Evolutionary conservation across 2,113 vertebrate species (phyloP), one percentile per base, ranked within the genome.

Genomic region (Tachycineta bicolor): DNA sequence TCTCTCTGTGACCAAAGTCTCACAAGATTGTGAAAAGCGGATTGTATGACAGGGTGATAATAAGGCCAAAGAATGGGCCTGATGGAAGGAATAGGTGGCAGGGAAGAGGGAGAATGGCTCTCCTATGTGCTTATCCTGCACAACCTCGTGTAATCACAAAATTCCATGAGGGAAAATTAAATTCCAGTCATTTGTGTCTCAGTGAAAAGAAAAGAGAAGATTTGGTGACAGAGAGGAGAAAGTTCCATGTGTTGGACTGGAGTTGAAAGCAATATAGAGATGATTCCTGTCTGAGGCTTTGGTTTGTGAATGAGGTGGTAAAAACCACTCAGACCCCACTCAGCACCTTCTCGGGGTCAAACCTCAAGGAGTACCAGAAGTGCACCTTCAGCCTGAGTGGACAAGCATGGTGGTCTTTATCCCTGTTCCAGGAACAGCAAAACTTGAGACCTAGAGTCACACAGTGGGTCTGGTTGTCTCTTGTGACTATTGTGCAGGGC

Each of bases 241-340:
- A 39, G 46, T 70, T 52, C 43, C 21, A 33, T 0, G 0, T 2
- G 1, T 70, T 46, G 29, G 23, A 29, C 33, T 58, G 59, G 31
- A 65, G 26, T 28, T 52, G 52, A 60, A 93, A 92, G 49, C n/a
- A 73, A 17, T 65, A 28, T 2, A 1, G 29, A 26, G 43, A 18
- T 26, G 31, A 65, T 71, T 87, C 62, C 46, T 59, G 9, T 33
- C 41, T 41, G 62, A 91, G 13, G 9, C 12, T 16, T 70, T 59
- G 64, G 44, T 63, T 26, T 31, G 7, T 49, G 31, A 49, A 11
- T 6, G 28, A 53, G 4, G 11, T 70, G 8, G 55, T 68, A 46
- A 1, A 2, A 87, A 37, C 12, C 31, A 18, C 37, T 84, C 17
- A 10, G 25, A 12, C 8, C 2, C 11, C 21, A 6, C 8, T 21